These are phyloP conservation scores for Volucella zonaria DNA, from an alignment of 2,888 invertebrate species.

Conservation along the genomic window DNA sequence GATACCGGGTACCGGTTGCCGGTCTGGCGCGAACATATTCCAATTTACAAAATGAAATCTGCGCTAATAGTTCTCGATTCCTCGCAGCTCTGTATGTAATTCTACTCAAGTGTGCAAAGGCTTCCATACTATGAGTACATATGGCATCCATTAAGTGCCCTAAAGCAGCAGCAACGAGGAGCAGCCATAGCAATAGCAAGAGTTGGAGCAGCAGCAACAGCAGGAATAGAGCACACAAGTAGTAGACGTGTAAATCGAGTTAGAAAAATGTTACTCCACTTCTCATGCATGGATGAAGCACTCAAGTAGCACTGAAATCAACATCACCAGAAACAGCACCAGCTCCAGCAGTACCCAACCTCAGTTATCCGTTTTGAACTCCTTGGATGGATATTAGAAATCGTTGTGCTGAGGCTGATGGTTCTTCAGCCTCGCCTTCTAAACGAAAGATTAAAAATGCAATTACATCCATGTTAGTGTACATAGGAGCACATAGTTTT, in stretches of 20 bases:
- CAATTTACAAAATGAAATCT: constrained; percentile 52
- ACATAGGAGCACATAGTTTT: constrained; percentile 44
- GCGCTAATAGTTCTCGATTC: constrained; percentile 60
- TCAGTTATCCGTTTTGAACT: background rate
- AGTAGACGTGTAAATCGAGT: constrained; percentile 70
- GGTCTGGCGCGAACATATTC: constrained; percentile 50
- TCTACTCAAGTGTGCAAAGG: constrained; percentile 49
- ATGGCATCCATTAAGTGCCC: constrained; percentile 54
- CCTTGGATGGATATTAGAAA: too few species aligned
- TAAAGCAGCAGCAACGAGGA: constrained; percentile 34
- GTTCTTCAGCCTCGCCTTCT: constrained; percentile 37
- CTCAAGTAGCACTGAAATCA: constrained; percentile 64
- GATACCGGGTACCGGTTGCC: too few species aligned
- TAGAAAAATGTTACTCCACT: constrained; percentile 70
- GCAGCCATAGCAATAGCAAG: constrained; percentile 3
- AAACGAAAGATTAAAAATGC: constrained; percentile 72
- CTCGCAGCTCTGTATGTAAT: constrained; percentile 51
- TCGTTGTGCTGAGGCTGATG: too few species aligned
- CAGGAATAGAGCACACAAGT: constrained; percentile 21
- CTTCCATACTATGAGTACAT: constrained; percentile 2
- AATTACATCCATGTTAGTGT: constrained; percentile 68
- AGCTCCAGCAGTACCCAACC: background rate
- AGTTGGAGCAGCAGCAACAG: background rate
- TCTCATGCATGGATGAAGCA: constrained; percentile 64
- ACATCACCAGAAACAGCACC: constrained; percentile 12